Evolutionary conservation across 2,888 invertebrate species (phyloP), one percentile per base, ranked within the genome.

Genomic region (Habrosyne pyritoides): DNA sequence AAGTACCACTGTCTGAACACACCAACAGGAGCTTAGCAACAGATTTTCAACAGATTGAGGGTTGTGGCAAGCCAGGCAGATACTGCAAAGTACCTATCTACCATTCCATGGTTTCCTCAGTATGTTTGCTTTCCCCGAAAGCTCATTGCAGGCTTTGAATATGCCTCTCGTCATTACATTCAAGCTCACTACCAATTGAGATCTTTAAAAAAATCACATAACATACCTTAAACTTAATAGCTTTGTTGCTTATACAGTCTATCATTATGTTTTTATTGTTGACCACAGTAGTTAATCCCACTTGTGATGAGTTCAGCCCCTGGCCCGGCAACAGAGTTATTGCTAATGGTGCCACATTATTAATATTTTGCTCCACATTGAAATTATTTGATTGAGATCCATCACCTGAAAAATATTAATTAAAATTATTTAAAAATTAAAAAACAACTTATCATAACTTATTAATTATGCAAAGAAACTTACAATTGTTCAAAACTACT

Each of bases 401-500:
- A 60, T 71, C 71, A 71, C 73, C 87, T 88, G 61, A 10, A 70
- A 77, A 54, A 21, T 54, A n/a, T 53, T 28, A 6, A 12, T 22
- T 14, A 12, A 52, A 46, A 1, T n/a, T n/a, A n/a, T 18, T 21
- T n/a, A 30, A 24, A 1, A 47, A 36, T 8, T 12, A 1, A 1
- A 21, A 21, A 8, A 51, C 18, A 49, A 55, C 14, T 46, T 14
- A 50, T 26, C 14, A 30, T 49, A 22, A 53, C 33, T 47, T 21
- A 24, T 47, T 33, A n/a, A n/a, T 21, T 22, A 21, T 42, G 47
- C 49, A 42, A 49, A 51, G 42, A 58, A 55, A 79, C 84, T 83
- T 77, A 86, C 87, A 73, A 63, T 77, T 72, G 63, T 75, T 77
- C 55, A 79, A 71, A 51, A 79, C 72, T 52, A 80, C 65, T 64